Evolutionary conservation across 2,113 vertebrate genomes (phyloP).

Genomic region (Dicentrarchus labrax): DNA sequence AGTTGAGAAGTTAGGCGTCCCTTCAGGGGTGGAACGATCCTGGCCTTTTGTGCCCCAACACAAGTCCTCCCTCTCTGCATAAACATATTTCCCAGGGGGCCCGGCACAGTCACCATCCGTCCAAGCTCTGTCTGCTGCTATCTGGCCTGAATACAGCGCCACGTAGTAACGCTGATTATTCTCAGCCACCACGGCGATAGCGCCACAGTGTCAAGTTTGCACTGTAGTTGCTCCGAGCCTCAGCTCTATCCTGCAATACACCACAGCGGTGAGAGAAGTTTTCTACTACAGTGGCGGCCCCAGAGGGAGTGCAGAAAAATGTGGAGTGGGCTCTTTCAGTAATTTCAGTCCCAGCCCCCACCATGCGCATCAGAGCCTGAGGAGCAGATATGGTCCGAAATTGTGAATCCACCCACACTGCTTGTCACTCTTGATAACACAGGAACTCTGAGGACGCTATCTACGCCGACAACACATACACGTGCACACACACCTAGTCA

Average conservation of each 20-base stretch:
- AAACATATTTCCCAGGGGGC: slow-evolving; percentile 15
- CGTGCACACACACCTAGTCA: slow-evolving; percentile 3
- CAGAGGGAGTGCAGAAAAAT: slow-evolving; percentile 50
- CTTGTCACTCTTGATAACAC: slow-evolving; percentile 59
- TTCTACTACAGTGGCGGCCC: slow-evolving; percentile 29
- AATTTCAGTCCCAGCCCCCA: slow-evolving; percentile 53
- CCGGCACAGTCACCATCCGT: slow-evolving; percentile 9
- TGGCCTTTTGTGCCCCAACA: background rate
- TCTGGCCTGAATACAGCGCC: slow-evolving; percentile 13
- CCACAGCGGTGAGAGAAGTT: slow-evolving; percentile 15
- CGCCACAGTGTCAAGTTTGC: slow-evolving; percentile 30
- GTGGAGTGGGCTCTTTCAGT: slow-evolving; percentile 64
- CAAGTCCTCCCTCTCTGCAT: slow-evolving; percentile 19
- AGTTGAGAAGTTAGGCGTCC: background rate
- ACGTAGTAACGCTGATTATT: slow-evolving; percentile 56
- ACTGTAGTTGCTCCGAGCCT: slow-evolving; percentile 24
- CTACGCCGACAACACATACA: background rate
- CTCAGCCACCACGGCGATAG: background rate
- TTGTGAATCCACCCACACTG: slow-evolving; percentile 70
- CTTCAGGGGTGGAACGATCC: background rate
- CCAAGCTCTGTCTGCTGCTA: slow-evolving; percentile 13
- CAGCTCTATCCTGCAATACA: slow-evolving; percentile 23
- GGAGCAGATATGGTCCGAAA: slow-evolving; percentile 64
- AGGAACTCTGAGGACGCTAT: slow-evolving; percentile 19
- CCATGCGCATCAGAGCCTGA: slow-evolving; percentile 46